Evolutionary conservation across 1,140 invertebrate genomes (phyloP), one percentile per base, ranked within the genome.

Genomic region (Propsilocerus akamusi): DNA sequence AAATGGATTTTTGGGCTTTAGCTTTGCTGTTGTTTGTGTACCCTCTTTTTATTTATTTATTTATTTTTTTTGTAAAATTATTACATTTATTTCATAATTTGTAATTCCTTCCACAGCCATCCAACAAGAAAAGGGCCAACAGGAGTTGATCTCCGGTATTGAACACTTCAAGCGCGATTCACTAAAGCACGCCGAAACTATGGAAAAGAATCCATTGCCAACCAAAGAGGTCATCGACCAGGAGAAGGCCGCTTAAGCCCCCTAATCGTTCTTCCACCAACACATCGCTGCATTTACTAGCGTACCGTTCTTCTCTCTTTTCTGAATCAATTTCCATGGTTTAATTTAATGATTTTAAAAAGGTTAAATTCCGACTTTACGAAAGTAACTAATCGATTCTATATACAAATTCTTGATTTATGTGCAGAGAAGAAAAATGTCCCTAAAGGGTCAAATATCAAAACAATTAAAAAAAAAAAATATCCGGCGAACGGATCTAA

Each of bases 151-250:
- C 56, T 82, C 83, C 59, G 86, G 86, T 54, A 90, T 93, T 59
- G 86, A 89, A 68, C 85, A 83, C 62, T 92, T 91, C 64, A 81
- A 91, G 70, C 68, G 79, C 25, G 76, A 72, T 53, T 87, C 87
- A 66, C 65, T 93, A 69, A 90, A 90, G 68, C 87, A 85, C 60
- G 84, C 87, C 41, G 82, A 90, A 68, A 92, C 88, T 47, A 78
- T 80, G 59, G 87, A 91, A 67, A 91, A 91, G 69, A 91, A 91
- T 70, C 78, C 81, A 49, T 73, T 93, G 60, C 88, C 88, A 56
- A 87, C 84, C 61, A 85, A 86, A 75, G 82, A 85, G 68, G 69
- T 74, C 53, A 81, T 81, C 58, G 78, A 79, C 56, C 75, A 78
- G 64, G 79, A 81, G 64, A 81, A 81, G 64, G 72, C 71, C 50